phyloP scores from a whole-genome alignment of 2,888 invertebrate species.

The Mythimna ferrago region DNA sequence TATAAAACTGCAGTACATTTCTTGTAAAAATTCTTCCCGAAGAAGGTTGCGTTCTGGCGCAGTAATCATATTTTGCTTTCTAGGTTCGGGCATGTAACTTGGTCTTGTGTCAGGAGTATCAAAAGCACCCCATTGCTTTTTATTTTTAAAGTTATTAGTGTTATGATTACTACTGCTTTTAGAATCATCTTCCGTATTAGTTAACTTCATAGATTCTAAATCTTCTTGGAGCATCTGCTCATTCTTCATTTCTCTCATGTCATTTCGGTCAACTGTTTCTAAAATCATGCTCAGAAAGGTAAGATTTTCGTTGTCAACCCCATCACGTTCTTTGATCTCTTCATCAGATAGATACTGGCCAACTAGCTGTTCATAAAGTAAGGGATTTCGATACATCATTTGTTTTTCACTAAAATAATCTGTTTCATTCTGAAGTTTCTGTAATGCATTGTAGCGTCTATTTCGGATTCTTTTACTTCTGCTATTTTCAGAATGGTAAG shows the following conservation, averaged over 20 bases:
- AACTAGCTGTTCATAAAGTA: constrained; percentile 96
- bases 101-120: constrained; percentile 82
- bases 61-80: constrained; percentile 84
- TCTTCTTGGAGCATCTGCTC: constrained; percentile 92
- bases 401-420: constrained; percentile 97
- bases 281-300: constrained; percentile 95
- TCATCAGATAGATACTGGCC: constrained; percentile 96
- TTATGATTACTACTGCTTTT: constrained; percentile 68
- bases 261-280: constrained; percentile 94
- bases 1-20: constrained; percentile 96
- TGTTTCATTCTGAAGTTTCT: constrained; percentile 92
- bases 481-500: constrained; percentile 88
- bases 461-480: constrained; percentile 92
- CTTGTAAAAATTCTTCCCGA: constrained; percentile 95
- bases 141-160: constrained; percentile 54
- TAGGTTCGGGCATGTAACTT: constrained; percentile 74
- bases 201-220: constrained; percentile 76
- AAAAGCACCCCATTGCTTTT: constrained; percentile 90
- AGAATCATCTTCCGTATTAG: constrained; percentile 46
- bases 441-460: constrained; percentile 95
- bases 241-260: constrained; percentile 91
- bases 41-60: constrained; percentile 92
- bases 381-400: constrained; percentile 98
- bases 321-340: constrained; percentile 93
- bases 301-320: constrained; percentile 89